phyloP scores from a whole-genome alignment of 92 coral and sea anemone species.

The Diadumene lineata region DNA sequence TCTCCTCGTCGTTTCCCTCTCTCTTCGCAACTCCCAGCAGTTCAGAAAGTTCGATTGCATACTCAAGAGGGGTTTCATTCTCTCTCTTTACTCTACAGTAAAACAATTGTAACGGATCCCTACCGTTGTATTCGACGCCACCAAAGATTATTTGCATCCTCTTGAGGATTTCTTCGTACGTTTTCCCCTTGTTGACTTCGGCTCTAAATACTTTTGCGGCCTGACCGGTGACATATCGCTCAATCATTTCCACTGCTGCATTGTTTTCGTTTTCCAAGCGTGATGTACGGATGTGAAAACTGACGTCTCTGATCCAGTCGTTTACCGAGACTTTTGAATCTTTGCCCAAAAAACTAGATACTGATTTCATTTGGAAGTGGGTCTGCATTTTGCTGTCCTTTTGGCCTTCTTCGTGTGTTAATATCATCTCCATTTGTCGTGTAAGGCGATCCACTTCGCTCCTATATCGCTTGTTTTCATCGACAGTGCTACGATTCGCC shows the following conservation, averaged over 20 bases:
- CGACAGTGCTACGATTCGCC: background rate
- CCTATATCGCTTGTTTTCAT: background rate
- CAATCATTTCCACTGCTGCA: conserved; percentile 20
- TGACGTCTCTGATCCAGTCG: conserved; percentile 21
- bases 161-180: conserved; percentile 12
- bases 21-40: conserved; percentile 16
- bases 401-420: background rate
- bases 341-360: conserved; percentile 4
- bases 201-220: conserved; percentile 22
- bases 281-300: conserved; percentile 5
- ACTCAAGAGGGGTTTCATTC: conserved; percentile 13
- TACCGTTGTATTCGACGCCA: conserved; percentile 6
- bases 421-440: conserved; percentile 11
- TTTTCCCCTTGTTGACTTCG: conserved; percentile 9
- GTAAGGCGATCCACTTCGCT: background rate
- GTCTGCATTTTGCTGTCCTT: background rate
- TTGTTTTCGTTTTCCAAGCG: conserved; percentile 15
- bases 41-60: conserved; percentile 17
- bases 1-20: conserved; percentile 7
- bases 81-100: conserved; percentile 1
- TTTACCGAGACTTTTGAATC: conserved; percentile 3
- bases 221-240: conserved; percentile 14
- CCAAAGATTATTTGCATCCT: conserved; percentile 17
- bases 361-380: background rate
- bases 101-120: conserved; percentile 17